Conservation (phyloP, 1,140 invertebrate genomes). For the Papilio aristodemus region DNA sequence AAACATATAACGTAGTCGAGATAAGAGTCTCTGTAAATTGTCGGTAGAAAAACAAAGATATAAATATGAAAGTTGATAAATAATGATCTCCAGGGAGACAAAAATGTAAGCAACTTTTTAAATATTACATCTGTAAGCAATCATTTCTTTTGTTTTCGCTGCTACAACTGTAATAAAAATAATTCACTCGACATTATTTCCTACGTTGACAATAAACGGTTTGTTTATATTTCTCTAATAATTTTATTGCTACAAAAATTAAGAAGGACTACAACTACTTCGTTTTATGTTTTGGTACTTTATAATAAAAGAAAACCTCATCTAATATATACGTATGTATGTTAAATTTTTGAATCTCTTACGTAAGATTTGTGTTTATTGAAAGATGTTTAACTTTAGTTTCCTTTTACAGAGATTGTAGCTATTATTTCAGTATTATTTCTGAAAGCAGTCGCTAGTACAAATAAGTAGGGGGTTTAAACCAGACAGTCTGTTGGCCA, state of each 20-base stretch:
- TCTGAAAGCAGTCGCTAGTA: conserved; percentile 26
- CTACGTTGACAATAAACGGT: conserved; percentile 7
- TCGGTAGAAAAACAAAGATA: conserved; percentile 34
- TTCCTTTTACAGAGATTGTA: conserved; percentile 29
- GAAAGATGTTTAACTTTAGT: conserved; percentile 10
- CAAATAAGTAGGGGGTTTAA: conserved; percentile 26
- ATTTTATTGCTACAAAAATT: neutral
- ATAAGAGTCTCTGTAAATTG: conserved; percentile 27
- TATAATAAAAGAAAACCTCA: too few species aligned
- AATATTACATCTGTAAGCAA: conserved; percentile 32
- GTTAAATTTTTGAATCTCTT: neutral
- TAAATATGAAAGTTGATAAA: conserved; percentile 34
- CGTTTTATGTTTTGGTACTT: too few species aligned
- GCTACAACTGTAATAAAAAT: conserved; percentile 23
- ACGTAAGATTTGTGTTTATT: neutral
- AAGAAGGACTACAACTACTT: too few species aligned
- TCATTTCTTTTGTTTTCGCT: conserved; percentile 27
- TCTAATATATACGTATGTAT: neutral
- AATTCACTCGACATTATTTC: conserved; percentile 10
- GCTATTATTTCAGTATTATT: conserved; percentile 29
- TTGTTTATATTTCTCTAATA: conserved; percentile 10
- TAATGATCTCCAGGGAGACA: conserved; percentile 20
- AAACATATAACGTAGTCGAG: conserved; percentile 19
- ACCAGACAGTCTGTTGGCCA: conserved; percentile 22
- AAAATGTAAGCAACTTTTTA: conserved; percentile 33